phyloP scores from a whole-genome alignment of 2,113 vertebrate species.

The Crotalus helleri region DNA sequence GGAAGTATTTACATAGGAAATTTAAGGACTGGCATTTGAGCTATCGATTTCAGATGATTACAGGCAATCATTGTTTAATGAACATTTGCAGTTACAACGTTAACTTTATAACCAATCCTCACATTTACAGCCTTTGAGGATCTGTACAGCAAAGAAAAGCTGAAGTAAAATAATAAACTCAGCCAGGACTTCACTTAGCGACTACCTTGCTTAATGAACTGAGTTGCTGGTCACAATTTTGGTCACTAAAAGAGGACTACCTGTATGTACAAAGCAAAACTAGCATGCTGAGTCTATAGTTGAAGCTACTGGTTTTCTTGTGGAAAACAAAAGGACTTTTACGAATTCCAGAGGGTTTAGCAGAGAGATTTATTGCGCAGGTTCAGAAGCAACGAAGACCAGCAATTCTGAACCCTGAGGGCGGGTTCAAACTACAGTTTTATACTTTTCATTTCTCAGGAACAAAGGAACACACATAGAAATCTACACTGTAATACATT shows the following conservation, averaged over 20 bases:
- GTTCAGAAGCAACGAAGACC: too few relatives aligned
- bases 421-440: too few relatives aligned
- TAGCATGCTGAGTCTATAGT: neutral
- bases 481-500: too few relatives aligned
- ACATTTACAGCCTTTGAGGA: neutral
- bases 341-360: too few relatives aligned
- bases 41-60: neutral
- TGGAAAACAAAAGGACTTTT: too few relatives aligned
- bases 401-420: too few relatives aligned
- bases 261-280: neutral
- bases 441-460: too few relatives aligned
- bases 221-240: neutral
- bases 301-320: neutral
- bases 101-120: neutral
- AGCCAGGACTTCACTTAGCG: neutral
- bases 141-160: neutral
- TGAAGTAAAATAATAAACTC: neutral
- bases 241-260: neutral
- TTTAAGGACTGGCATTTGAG: neutral
- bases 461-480: too few relatives aligned
- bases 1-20: neutral
- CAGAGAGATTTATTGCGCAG: too few relatives aligned
- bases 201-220: neutral
- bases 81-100: neutral
- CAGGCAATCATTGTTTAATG: neutral